Evolutionary conservation across 2,888 invertebrate genomes (phyloP).

Genomic region (Quadroppia sp.): DNA sequence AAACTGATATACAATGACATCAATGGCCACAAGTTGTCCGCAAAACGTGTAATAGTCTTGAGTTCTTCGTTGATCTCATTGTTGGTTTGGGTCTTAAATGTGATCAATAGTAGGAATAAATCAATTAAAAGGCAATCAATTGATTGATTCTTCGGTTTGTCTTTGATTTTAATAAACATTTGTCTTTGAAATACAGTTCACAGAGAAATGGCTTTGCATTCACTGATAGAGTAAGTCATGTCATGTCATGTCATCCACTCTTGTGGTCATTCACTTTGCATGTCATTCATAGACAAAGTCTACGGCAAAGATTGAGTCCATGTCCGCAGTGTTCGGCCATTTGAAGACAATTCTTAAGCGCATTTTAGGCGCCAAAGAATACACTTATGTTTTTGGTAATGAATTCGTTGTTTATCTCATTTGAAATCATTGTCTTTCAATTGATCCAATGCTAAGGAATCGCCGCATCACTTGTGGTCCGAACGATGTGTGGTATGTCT

Average conservation of each 20-base stretch:
- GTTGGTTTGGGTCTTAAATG: constrained; percentile 26
- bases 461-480: constrained; percentile 73
- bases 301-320: not conserved
- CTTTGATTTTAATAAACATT: not conserved
- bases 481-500: constrained; percentile 72
- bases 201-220: not conserved
- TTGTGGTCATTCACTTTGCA: not conserved
- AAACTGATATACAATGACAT: not conserved
- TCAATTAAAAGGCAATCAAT: not conserved
- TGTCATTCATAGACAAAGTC: not conserved
- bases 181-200: not conserved
- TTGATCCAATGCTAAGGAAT: constrained; percentile 50
- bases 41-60: constrained; percentile 29
- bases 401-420: not conserved
- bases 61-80: constrained; percentile 33
- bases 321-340: constrained; percentile 21
- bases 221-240: not conserved
- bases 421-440: not conserved
- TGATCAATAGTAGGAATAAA: constrained; percentile 4
- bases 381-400: constrained; percentile 33
- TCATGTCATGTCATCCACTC: not conserved
- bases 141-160: not conserved
- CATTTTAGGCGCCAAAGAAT: constrained; percentile 40
- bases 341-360: constrained; percentile 39
- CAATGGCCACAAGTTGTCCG: not conserved